Evolutionary conservation across 2,113 vertebrate species (phyloP).

Genomic region (Cinclus cinclus): DNA sequence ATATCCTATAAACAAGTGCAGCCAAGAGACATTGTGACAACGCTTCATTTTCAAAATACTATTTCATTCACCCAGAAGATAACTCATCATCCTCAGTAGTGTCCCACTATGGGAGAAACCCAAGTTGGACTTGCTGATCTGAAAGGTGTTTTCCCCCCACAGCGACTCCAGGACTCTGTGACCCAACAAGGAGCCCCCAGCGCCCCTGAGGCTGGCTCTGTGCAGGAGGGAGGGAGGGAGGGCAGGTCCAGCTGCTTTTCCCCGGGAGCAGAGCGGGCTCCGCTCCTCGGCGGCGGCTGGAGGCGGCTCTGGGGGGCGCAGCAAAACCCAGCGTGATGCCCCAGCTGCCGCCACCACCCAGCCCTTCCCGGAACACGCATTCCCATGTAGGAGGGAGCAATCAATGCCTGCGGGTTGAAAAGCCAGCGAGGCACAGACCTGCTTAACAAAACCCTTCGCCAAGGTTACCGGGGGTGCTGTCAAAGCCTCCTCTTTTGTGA

Average conservation of each 20-base stretch:
- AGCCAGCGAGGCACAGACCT: conserved; percentile 48
- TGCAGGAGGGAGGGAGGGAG: not conserved
- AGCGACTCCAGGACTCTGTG: accelerated
- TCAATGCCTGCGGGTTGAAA: conserved; percentile 58
- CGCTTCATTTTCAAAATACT: not conserved
- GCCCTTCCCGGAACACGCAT: conserved; percentile 11
- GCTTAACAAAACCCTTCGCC: conserved; percentile 65
- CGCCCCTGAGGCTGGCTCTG: not conserved
- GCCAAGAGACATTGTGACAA: not conserved
- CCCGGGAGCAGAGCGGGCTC: not conserved
- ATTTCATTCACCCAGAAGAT: not conserved
- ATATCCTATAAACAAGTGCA: not conserved
- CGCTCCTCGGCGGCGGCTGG: not conserved
- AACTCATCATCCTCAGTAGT: not conserved
- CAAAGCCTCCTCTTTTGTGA: conserved; percentile 55
- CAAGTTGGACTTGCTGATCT: not conserved
- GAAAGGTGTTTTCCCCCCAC: not conserved
- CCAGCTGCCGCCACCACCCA: conserved; percentile 42
- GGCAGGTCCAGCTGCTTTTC: not conserved
- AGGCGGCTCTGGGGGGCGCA: not conserved
- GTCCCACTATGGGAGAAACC: not conserved
- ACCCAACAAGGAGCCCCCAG: accelerated
- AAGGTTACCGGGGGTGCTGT: conserved; percentile 58
- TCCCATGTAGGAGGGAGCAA: conserved; percentile 44
- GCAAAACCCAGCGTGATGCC: conserved; percentile 42